Percentiles rank a stretch among this genome's conserved stretches.
phyloP scores from a whole-genome alignment of 92 coral and sea anemone species.

The Zoanthus gigantus region DNA sequence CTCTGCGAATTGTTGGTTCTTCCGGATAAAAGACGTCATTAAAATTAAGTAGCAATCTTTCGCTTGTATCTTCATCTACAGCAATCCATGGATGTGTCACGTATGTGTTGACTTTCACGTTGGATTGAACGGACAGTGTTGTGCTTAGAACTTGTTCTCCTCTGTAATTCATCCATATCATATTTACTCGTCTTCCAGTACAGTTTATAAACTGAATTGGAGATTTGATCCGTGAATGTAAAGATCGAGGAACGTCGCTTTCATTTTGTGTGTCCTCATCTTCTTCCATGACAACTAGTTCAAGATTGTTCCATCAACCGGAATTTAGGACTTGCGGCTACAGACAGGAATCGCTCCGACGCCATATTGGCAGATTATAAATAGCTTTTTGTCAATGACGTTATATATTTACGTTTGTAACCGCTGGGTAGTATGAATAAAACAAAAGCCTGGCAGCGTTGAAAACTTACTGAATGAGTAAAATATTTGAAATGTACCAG shows the following conservation, averaged over 20 bases:
- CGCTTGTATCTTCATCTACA: slow-evolving; percentile 71
- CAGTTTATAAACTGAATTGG: slow-evolving; percentile 80
- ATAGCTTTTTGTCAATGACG: too few species aligned
- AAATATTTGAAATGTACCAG: too few species aligned
- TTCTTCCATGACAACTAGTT: slow-evolving; percentile 28
- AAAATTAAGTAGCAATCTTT: slow-evolving; percentile 82
- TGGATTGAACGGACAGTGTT: slow-evolving; percentile 40
- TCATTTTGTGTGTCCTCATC: slow-evolving; percentile 30
- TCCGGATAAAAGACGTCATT: slow-evolving; percentile 69
- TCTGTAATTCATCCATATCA: slow-evolving; percentile 81
- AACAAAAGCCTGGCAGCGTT: too few species aligned
- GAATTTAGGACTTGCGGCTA: not conserved
- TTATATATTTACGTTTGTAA: too few species aligned
- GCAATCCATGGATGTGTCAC: slow-evolving; percentile 96
- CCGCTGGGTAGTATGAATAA: too few species aligned
- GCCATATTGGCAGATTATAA: too few species aligned
- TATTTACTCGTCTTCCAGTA: slow-evolving; percentile 77
- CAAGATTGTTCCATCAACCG: not conserved
- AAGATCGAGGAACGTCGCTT: slow-evolving; percentile 52
- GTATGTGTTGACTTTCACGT: slow-evolving; percentile 65
- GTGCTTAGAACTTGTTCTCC: slow-evolving; percentile 70
- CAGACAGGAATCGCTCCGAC: too few species aligned
- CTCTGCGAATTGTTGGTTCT: slow-evolving; percentile 67
- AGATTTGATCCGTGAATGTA: slow-evolving; percentile 55
- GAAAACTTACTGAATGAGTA: too few species aligned